Base-by-base conservation (phyloP, 2,797 vertebrate species). In the Eptatretus atami region DNA sequence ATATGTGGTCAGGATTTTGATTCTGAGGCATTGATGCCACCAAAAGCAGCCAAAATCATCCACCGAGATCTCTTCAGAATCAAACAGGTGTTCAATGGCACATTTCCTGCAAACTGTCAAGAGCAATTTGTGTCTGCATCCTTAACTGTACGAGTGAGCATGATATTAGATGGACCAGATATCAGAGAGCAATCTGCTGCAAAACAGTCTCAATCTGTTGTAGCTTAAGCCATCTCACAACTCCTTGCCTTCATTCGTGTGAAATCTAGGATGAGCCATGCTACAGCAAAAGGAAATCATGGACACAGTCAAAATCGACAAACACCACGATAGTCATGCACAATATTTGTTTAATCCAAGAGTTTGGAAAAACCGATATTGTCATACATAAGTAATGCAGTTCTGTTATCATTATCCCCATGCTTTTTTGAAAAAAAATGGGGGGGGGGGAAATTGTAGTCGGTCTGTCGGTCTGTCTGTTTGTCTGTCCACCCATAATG, bases 11-110 rank as follows among this genome's bases (percentile, higher is more conserved):
- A 60, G 19, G 55, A 60, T 60, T 60, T 60, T 60, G 55, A 60
- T 19, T 60, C 14, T 19, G 8, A 60, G 19, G 55, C 19, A 60
- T 60, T 60, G 14, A 14, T 14, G 6, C 55, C 19, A 19, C 55
- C 55, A 60, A 60, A 6, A 60, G 55, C 8, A 60, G 55, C 55
- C 55, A 60, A 60, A 60, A 60, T 60, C 19, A 60, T 60, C 55
- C 55, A 60, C 19, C 55, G 9, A 6, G 8, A 60, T 60, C 14
- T 60, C 55, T 60, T 14, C 55, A 60, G 19, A 60, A 14, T 60
- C 19, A 60, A 60, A 9, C 55, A 57, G 19, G 14, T 19, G 14
- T 14, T 60, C 55, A 60, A 60, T 19, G 55, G 9, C 55, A 9
- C 55, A 19, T 14, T 14, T 60, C 55, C 55, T 60, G 55, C 14